These are phyloP conservation scores for Priocnemis perturbator DNA, from an alignment of 2,888 invertebrate genomes.

Conservation along the genomic window DNA sequence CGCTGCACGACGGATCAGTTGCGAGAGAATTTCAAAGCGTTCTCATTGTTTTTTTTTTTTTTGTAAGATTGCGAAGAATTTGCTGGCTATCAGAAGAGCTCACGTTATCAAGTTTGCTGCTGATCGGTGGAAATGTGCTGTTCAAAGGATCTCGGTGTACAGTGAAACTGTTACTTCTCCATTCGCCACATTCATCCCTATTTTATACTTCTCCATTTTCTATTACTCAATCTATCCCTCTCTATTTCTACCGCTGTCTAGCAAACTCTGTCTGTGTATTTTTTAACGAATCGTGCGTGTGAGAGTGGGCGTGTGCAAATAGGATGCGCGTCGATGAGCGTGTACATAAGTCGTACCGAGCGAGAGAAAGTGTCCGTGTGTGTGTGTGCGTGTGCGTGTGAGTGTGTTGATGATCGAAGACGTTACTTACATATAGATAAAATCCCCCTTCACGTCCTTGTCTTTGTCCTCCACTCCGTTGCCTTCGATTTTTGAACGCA, in stretches of 20 bases:
- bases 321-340: conserved; percentile 19
- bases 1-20: conserved; percentile 1
- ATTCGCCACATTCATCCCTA: conserved; percentile 16
- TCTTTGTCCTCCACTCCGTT: not conserved
- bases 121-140: conserved; percentile 61
- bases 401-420: conserved; percentile 16
- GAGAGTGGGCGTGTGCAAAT: conserved; percentile 10
- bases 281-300: conserved; percentile 4
- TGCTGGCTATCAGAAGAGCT: not conserved
- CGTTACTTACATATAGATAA: conserved; percentile 27
- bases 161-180: conserved; percentile 61
- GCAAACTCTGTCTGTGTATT: conserved; percentile 6
- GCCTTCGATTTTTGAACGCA: conserved; percentile 15
- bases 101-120: conserved; percentile 13
- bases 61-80: too few species aligned
- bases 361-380: conserved; percentile 25
- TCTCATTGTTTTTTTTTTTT: too few species aligned
- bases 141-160: conserved; percentile 71
- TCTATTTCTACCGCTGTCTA: not conserved
- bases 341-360: conserved; percentile 47
- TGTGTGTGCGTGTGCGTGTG: conserved; percentile 15
- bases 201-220: not conserved
- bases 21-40: too few species aligned
- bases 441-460: not conserved
- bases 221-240: conserved; percentile 1